Conservation (phyloP, 2,113 vertebrate genomes). For the Vombatus ursinus region DNA sequence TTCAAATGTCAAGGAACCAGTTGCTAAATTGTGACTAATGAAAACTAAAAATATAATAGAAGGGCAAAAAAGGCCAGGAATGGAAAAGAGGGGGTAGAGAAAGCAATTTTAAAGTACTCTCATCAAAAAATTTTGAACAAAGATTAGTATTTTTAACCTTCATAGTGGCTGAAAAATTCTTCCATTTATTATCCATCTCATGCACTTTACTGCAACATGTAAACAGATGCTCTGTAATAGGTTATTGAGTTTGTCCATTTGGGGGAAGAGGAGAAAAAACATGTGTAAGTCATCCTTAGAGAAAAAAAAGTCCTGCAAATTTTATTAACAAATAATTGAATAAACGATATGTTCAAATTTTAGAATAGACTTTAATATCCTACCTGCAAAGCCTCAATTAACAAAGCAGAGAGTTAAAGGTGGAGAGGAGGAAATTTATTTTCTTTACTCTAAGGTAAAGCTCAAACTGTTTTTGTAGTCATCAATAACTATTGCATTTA, state of each 20-base stretch:
- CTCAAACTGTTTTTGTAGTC: not conserved
- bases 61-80: constrained; percentile 66
- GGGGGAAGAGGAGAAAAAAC: not conserved
- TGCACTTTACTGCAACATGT: constrained; percentile 20
- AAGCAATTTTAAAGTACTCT: constrained; percentile 50
- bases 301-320: accelerated
- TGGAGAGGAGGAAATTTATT: not conserved
- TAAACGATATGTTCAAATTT: constrained; percentile 10
- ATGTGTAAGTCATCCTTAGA: not conserved
- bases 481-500: not conserved
- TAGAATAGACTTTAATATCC: not conserved
- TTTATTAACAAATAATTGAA: not conserved
- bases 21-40: constrained; percentile 68
- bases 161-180: not conserved
- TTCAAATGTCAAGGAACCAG: constrained; percentile 72
- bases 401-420: not conserved
- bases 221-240: not conserved
- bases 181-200: not conserved
- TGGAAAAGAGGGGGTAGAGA: not conserved
- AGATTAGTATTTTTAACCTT: not conserved
- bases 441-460: not conserved
- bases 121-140: constrained; percentile 5
- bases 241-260: not conserved
- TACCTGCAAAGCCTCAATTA: not conserved
- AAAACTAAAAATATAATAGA: constrained; percentile 70